Base-by-base conservation (phyloP, 1,140 invertebrate species). In the Mamestra configurata region DNA sequence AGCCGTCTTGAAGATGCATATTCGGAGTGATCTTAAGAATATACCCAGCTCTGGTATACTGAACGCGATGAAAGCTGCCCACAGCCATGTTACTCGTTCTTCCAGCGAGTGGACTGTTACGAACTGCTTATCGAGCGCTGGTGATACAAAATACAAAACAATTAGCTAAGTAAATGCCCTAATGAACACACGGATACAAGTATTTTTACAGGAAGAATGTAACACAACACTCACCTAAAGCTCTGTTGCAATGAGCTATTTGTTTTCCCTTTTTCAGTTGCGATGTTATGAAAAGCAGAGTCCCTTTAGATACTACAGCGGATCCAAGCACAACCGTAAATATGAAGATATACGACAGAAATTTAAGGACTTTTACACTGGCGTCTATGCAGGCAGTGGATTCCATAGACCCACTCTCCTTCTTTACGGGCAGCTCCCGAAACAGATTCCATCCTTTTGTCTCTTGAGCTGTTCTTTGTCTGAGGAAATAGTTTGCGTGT, bases 381-480 rank as follows among this genome's bases (percentile, higher is more conserved):
- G 97, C 95, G 85, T 98, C 97, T 75, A 98, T 95, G 95, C 98
- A 98, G 90, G 96, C 96, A 88, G 98, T 97, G 85, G 97, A 97
- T 22, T 97, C 97, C 96, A 98, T 98, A 27, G 98, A 98, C 43
- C 98, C 98, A 70, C 97, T 98, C 88, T 98, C 98, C 86, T 97
- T 96, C 91, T 98, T 98, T 51, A 97, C 97, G 2, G 98, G 98
- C 59, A 98, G 97, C 91, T 98, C 97, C 87, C 98, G 95, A 93
- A 99, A 99, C 0, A 99, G 97, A 95, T 99, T 98, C 98, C 98
- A 99, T 96, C 97, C 98, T 97, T 98, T 98, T 46, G 98, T 98
- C 91, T 98, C 98, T 90, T 96, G 96, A 43, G 98, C 97, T 24
- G 97, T 98, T 80, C 98, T 95, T 90, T 97, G 97, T 87, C 98